phyloP scores from a whole-genome alignment of 2,888 invertebrate species.

The Pammene fasciana region DNA sequence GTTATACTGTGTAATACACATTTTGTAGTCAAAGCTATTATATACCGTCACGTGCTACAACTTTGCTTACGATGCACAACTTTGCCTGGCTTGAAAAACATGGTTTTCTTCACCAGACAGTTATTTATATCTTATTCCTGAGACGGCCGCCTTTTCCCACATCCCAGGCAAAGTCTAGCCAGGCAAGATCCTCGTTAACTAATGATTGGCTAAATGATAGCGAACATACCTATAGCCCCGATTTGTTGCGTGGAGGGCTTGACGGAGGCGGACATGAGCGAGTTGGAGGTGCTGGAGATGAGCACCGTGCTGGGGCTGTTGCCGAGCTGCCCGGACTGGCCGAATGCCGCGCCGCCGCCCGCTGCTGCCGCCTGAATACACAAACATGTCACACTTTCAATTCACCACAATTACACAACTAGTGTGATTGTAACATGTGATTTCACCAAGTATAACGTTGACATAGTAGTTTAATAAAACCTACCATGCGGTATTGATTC shows the following conservation, averaged over 20 bases:
- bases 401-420: slow-evolving; percentile 6
- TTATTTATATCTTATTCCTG: too few species aligned
- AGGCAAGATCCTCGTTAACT: too few species aligned
- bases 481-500: slow-evolving; percentile 78
- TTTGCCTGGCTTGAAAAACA: too few species aligned
- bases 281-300: slow-evolving; percentile 93
- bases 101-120: too few species aligned
- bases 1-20: neutral
- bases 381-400: neutral
- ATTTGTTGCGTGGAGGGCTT: slow-evolving; percentile 92
- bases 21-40: too few species aligned
- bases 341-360: slow-evolving; percentile 87
- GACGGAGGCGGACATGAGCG: slow-evolving; percentile 93
- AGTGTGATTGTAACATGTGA: neutral
- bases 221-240: slow-evolving; percentile 88
- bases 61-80: too few species aligned
- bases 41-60: too few species aligned
- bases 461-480: slow-evolving; percentile 35
- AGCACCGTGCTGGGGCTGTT: slow-evolving; percentile 94
- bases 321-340: slow-evolving; percentile 90
- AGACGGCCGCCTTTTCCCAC: too few species aligned
- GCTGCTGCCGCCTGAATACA: slow-evolving; percentile 73
- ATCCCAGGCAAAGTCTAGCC: too few species aligned
- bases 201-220: slow-evolving; percentile 19
- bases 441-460: too few species aligned